Conservation (phyloP, 2,888 invertebrate genomes). For the Chaetoderma sp. region DNA sequence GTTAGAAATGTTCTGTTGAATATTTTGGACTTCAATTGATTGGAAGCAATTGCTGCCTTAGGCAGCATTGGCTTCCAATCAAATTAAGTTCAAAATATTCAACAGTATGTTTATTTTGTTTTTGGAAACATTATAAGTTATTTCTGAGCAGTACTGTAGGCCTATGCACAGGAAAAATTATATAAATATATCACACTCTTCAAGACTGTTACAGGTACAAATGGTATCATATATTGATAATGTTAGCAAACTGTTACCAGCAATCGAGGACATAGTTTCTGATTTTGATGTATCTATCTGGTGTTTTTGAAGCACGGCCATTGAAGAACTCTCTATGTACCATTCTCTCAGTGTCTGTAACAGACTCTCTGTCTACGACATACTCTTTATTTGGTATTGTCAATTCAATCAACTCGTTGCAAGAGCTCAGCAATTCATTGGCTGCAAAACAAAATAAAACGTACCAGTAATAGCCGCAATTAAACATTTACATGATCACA, state of each 20-base stretch:
- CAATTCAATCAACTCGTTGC: constrained; percentile 56
- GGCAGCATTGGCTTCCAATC: too few relatives aligned
- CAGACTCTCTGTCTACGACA: constrained; percentile 64
- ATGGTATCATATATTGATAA: too few relatives aligned
- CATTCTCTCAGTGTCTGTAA: constrained; percentile 73
- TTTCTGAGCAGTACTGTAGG: too few relatives aligned
- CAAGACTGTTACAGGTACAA: too few relatives aligned
- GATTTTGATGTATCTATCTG: constrained; percentile 74
- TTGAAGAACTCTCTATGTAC: constrained; percentile 75
- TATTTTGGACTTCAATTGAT: too few relatives aligned
- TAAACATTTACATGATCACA: background rate
- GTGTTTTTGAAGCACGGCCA: constrained; percentile 73
- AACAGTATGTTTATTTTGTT: too few relatives aligned
- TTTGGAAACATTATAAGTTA: too few relatives aligned
- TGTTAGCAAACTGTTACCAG: constrained; percentile 67
- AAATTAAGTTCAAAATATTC: too few relatives aligned
- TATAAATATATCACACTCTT: too few relatives aligned
- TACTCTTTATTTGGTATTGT: constrained; percentile 72
- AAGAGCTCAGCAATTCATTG: constrained; percentile 44
- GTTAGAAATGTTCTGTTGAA: too few relatives aligned
- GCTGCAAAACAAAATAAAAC: constrained; percentile 44
- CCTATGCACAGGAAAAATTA: too few relatives aligned
- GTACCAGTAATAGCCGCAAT: background rate
- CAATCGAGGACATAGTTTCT: constrained; percentile 74
- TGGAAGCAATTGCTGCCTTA: too few relatives aligned